Evolutionary conservation across 2,797 vertebrate genomes (phyloP).

Genomic region (Lagocephalus sceleratus): DNA sequence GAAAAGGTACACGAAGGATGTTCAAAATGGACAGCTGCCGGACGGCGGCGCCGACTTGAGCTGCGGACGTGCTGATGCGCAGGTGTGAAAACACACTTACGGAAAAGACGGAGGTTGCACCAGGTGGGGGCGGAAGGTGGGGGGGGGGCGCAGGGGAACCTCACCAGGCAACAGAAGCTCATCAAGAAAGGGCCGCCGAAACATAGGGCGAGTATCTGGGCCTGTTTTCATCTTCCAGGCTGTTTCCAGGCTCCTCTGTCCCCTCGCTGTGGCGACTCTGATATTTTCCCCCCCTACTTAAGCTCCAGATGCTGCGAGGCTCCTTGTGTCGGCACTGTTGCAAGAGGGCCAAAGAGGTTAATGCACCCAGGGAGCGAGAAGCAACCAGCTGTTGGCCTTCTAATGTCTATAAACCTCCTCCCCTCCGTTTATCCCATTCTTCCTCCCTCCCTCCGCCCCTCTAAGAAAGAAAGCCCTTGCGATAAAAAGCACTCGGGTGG

Average conservation of each 20-base stretch:
- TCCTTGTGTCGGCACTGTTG: conserved; percentile 86
- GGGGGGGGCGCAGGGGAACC: no score
- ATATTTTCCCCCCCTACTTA: conserved; percentile 81
- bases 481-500: conserved; percentile 61
- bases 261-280: conserved; percentile 74
- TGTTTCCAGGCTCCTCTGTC: conserved; percentile 76
- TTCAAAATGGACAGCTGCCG: conserved; percentile 65
- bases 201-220: conserved; percentile 7
- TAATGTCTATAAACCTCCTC: conserved; percentile 85
- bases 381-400: conserved; percentile 94
- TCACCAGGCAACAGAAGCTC: conserved; percentile 2
- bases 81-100: not conserved
- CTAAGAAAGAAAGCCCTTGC: conserved; percentile 57
- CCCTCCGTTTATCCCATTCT: conserved; percentile 42
- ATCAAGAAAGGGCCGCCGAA: conserved; percentile 1
- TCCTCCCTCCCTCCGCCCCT: conserved; percentile 38
- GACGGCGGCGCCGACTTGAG: conserved; percentile 43
- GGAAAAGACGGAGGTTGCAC: no score
- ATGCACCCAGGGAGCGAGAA: conserved; percentile 92
- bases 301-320: conserved; percentile 90
- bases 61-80: conserved; percentile 18
- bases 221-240: conserved; percentile 75
- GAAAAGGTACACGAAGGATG: conserved; percentile 64
- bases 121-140: no score
- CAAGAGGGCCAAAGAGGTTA: conserved; percentile 89